Evolutionary conservation across 1,140 invertebrate genomes (phyloP).

Genomic region (Hyposmocoma kahamanoa): DNA sequence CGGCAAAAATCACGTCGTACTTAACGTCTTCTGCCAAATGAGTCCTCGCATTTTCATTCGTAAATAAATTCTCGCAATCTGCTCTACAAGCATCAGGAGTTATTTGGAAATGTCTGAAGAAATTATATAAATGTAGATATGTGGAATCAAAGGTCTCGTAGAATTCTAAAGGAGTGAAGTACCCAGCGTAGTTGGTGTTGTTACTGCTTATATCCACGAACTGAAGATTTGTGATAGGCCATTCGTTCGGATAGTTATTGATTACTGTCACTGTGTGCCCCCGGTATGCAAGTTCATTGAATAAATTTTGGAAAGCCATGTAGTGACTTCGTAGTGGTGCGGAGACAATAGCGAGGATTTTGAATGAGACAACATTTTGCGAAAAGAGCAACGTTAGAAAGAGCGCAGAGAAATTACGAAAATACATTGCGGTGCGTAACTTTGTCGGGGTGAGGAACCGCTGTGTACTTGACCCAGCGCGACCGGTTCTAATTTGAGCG

Average conservation of each 20-base stretch:
- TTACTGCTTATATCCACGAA: slow-evolving; percentile 28
- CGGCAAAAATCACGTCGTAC: slow-evolving; percentile 80
- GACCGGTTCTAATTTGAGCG: no score
- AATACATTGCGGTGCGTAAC: background rate
- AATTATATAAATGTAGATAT: slow-evolving; percentile 25
- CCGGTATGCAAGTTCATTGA: slow-evolving; percentile 50
- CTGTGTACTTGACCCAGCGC: background rate
- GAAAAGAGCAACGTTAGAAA: no score
- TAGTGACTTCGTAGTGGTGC: slow-evolving; percentile 62
- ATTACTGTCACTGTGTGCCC: slow-evolving; percentile 66
- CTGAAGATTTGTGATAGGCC: slow-evolving; percentile 34
- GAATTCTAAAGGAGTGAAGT: slow-evolving; percentile 10
- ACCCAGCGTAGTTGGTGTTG: background rate
- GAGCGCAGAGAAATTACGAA: no score
- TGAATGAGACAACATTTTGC: slow-evolving; percentile 24
- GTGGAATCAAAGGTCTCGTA: slow-evolving; percentile 26
- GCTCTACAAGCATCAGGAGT: slow-evolving; percentile 3
- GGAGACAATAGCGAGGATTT: slow-evolving; percentile 49
- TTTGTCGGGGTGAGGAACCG: background rate
- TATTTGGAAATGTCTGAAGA: slow-evolving; percentile 22
- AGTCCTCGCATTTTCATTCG: slow-evolving; percentile 42
- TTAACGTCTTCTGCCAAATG: slow-evolving; percentile 47
- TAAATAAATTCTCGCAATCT: slow-evolving; percentile 58
- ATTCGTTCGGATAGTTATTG: slow-evolving; percentile 46
- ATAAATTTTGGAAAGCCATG: slow-evolving; percentile 53